phyloP scores from a whole-genome alignment of 2,888 invertebrate species.

The Seira ritae region DNA sequence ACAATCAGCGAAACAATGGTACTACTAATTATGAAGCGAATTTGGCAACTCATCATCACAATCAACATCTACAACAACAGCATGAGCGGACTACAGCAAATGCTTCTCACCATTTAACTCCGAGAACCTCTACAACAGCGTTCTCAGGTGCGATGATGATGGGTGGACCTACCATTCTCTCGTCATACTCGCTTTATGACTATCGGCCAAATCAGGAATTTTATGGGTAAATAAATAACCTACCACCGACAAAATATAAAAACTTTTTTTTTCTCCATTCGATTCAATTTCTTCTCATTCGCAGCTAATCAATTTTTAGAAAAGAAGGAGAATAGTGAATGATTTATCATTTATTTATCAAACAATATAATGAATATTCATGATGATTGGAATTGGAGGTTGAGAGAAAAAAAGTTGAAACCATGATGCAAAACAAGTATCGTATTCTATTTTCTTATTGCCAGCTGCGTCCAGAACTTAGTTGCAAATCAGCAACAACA shows the following conservation, averaged over 20 bases:
- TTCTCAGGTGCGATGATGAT: background rate
- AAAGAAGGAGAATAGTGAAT: too few relatives aligned
- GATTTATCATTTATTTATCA: too few relatives aligned
- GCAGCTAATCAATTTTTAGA: too few relatives aligned
- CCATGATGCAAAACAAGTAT: background rate
- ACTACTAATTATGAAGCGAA: slow-evolving; percentile 25
- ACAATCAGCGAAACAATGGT: slow-evolving; percentile 11
- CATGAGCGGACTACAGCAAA: too few relatives aligned
- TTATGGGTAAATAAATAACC: slow-evolving; percentile 38
- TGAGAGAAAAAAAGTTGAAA: background rate
- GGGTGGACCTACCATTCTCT: slow-evolving; percentile 2
- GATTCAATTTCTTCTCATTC: too few relatives aligned
- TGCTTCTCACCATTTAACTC: background rate
- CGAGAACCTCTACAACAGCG: slow-evolving; percentile 21
- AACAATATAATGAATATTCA: background rate
- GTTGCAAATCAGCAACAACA: slow-evolving; percentile 43
- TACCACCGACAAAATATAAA: background rate
- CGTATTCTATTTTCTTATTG: background rate
- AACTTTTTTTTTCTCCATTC: too few relatives aligned
- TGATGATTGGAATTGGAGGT: background rate
- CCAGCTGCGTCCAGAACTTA: slow-evolving; percentile 39
- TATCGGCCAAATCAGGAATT: slow-evolving; percentile 45
- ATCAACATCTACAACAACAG: slow-evolving; percentile 10
- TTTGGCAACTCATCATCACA: slow-evolving; percentile 11
- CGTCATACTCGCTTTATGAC: slow-evolving; percentile 43